Percentiles rank a stretch among this genome's conserved stretches.
Conservation (phyloP, 1,140 invertebrate genomes). For the Trachymyrmex septentrionalis region DNA sequence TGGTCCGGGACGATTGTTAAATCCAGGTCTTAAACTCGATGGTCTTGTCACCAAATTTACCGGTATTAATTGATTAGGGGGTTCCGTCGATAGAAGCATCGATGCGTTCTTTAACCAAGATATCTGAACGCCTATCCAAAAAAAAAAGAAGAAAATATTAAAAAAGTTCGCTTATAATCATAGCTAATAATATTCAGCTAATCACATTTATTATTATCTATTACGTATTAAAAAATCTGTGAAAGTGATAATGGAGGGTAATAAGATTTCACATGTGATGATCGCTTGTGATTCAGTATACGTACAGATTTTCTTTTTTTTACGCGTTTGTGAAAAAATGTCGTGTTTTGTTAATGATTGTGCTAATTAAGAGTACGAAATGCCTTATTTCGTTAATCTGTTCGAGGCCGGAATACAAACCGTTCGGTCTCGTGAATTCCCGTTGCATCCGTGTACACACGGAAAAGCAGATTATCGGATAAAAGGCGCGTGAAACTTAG, state of each 20-base stretch:
- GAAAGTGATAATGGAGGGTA: not conserved
- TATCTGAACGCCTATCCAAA: conserved; percentile 79
- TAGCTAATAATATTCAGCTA: not conserved
- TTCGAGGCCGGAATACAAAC: conserved; percentile 35
- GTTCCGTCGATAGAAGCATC: conserved; percentile 77
- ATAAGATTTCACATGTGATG: not conserved
- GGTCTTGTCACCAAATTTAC: conserved; percentile 80
- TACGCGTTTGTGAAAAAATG: conserved; percentile 18
- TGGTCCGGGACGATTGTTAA: conserved; percentile 66
- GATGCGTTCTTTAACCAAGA: conserved; percentile 84
- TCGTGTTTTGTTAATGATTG: conserved; percentile 39
- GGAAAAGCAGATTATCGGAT: conserved; percentile 53
- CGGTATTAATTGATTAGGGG: conserved; percentile 77
- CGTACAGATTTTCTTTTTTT: not conserved
- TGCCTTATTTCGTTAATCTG: conserved; percentile 49
- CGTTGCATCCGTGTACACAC: conserved; percentile 11
- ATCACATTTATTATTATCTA: not conserved
- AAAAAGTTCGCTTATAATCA: not conserved
- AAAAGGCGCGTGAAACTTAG: conserved; percentile 38
- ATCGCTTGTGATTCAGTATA: not conserved
- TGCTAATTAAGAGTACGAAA: conserved; percentile 48
- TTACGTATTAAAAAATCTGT: not conserved
- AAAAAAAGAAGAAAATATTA: not conserved
- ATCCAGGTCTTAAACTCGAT: conserved; percentile 69
- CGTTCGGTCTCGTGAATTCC: conserved; percentile 34